Conservation (phyloP, 2,888 invertebrate genomes). For the Apotomis capreana region DNA sequence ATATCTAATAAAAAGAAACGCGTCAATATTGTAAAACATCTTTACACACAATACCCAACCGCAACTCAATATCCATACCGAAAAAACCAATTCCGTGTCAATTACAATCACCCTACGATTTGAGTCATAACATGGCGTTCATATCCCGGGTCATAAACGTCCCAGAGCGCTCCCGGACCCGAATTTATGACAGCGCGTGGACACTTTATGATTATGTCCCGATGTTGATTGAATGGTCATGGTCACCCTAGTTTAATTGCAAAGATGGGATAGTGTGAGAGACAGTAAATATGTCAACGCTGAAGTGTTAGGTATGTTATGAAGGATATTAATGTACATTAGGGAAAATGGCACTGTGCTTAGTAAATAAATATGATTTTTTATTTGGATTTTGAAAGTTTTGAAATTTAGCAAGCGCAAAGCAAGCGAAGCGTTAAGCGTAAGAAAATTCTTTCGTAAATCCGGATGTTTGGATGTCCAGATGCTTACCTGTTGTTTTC, state of each 20-base stretch:
- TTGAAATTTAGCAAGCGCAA: no score
- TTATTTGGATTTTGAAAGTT: no score
- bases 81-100: constrained; percentile 62
- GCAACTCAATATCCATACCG: constrained; percentile 43
- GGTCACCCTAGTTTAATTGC: constrained; percentile 61
- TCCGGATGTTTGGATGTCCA: no score
- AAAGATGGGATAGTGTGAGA: constrained; percentile 42
- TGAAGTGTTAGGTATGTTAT: constrained; percentile 6
- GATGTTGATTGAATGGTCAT: constrained; percentile 79
- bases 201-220: constrained; percentile 80
- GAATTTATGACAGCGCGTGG: constrained; percentile 73
- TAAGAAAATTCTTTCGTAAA: no score
- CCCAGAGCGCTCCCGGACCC: constrained; percentile 56
- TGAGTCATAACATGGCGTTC: constrained; percentile 71
- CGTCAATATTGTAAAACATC: not conserved
- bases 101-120: constrained; percentile 71
- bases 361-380: not conserved
- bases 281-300: constrained; percentile 28
- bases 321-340: not conserved
- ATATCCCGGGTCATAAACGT: constrained; percentile 66
- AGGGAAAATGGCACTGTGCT: not conserved
- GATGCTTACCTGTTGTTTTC: no score
- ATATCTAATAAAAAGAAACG: no score
- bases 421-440: no score
- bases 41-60: constrained; percentile 8